Conservation (phyloP, 2,888 invertebrate genomes). For the Copidosoma aretas region DNA sequence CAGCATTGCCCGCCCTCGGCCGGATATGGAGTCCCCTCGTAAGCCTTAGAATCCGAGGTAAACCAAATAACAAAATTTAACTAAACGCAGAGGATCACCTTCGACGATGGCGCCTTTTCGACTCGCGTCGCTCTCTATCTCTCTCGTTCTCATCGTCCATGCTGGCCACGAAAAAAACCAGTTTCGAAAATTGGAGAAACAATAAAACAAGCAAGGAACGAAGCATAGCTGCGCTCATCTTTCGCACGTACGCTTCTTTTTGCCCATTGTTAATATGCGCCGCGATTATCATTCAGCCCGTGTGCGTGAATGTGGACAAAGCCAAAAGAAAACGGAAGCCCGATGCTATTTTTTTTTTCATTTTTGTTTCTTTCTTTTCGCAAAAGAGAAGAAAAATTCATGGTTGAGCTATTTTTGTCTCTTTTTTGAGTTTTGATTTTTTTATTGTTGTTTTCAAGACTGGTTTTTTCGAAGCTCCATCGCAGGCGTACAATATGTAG, state of each 20-base stretch:
- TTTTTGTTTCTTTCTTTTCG: too few species aligned
- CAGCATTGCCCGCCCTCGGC: background rate
- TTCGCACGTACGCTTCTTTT: background rate
- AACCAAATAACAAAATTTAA: slow-evolving; percentile 63
- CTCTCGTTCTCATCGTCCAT: slow-evolving; percentile 12
- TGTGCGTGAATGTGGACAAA: too few species aligned
- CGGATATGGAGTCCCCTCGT: background rate
- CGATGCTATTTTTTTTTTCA: background rate
- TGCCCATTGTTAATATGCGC: background rate
- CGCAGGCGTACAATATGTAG: too few species aligned
- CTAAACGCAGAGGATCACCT: slow-evolving; percentile 58
- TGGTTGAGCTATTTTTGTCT: too few species aligned
- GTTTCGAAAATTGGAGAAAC: slow-evolving; percentile 15
- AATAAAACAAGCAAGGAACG: background rate
- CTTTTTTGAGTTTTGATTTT: too few species aligned
- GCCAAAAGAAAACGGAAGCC: background rate
- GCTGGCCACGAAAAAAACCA: slow-evolving; percentile 28
- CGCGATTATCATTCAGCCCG: background rate
- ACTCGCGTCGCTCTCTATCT: slow-evolving; percentile 35
- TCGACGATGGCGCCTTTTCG: slow-evolving; percentile 43
- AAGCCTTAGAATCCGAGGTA: slow-evolving; percentile 51
- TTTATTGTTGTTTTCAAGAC: too few species aligned
- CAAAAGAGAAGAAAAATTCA: too few species aligned
- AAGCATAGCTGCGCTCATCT: slow-evolving; percentile 17
- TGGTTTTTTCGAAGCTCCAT: too few species aligned